Base-by-base conservation (phyloP, 2,888 invertebrate genomes). In the Agrotis ipsilon region DNA sequence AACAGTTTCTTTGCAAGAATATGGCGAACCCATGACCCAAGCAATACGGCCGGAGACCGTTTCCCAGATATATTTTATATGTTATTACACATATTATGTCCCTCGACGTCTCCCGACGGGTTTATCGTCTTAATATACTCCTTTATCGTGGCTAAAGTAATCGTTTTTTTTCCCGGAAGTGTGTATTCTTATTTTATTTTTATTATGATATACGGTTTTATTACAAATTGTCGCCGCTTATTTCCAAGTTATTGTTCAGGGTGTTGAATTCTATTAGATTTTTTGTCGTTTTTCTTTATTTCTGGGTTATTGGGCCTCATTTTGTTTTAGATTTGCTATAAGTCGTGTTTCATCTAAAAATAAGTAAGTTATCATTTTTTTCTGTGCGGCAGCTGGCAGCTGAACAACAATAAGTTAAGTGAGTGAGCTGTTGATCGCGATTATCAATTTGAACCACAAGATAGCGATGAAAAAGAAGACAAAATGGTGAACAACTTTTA, bases 41-140 rank as follows among this genome's bases (percentile, higher is more conserved):
- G 68, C 67, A 74, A 73, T 78, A 78, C 61, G 72, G 72, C 63
- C 21, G 16, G 39, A 67, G 72, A 82, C 45, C 63, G 66, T 68
- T 68, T 68, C 39, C 39, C 64, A 71, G 61, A 82, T 75, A 82
- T 81, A 68, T 79, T 82, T 81, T 83, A 82, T 82, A 80, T 83
- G 70, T 81, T 83, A 83, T 82, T 82, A 79, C 83, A 76, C 76
- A 76, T 82, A 82, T 74, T 69, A 81, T 74, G 75, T 75, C 64
- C 67, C 58, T 55, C 57, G 72, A 39, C 81, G 72, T 79, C 73
- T 70, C 72, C 70, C 64, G 73, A 73, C 64, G 76, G 72, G 72
- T 83, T 83, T 83, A 83, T 83, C 79, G 83, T 81, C 81, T 81
- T 83, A 83, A 83, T 83, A 81, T 81, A 81, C 65, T 79, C 80